Evolutionary conservation across 2,888 invertebrate species (phyloP), one percentile per base, ranked within the genome.

Genomic region (Dolichomitus sp.): DNA sequence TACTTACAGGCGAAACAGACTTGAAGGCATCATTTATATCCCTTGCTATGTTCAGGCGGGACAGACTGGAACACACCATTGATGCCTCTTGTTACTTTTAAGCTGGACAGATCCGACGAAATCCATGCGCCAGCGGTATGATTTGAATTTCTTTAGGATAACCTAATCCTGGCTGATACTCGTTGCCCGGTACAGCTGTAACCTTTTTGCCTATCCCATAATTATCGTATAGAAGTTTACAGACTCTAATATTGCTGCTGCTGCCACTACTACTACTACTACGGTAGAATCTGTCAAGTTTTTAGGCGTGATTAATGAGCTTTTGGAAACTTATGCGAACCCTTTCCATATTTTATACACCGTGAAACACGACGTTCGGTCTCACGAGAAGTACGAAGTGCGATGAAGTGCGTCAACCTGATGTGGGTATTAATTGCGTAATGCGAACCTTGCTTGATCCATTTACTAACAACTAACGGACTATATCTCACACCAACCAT

Each of bases 221-320:
- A 42, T 27, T 23, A 78, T 54, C 77, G 74, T 74, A 23, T 23
- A 23, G 23, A 23, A 23, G 23, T 23, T 23, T 81, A 77, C 77
- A 69, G 65, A 52, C 19, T 4, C 2, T 57, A 30, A 9, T 12
- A n/a, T n/a, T n/a, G n/a, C n/a, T n/a, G n/a, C n/a, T n/a, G 14
- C 27, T 57, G 57, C 57, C 30, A 3, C 11, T 6, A 11, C 23
- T 1, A 50, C 50, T 50, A 52, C 66, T 61, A 72, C 78, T 42
- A 68, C 42, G 52, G 74, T 76, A 68, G 50, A 68, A 50, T 61
- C 66, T 63, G 76, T 65, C 83, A 83, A 66, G 72, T 86, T 87
- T 86, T 85, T 82, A 73, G 85, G 80, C 54, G 72, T 87, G 83
- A 87, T 87, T 82, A 87, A 87, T 87, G 87, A 85, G 86, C 82